phyloP scores from a whole-genome alignment of 2,888 invertebrate genomes.

The Drosophila paranaensis region DNA sequence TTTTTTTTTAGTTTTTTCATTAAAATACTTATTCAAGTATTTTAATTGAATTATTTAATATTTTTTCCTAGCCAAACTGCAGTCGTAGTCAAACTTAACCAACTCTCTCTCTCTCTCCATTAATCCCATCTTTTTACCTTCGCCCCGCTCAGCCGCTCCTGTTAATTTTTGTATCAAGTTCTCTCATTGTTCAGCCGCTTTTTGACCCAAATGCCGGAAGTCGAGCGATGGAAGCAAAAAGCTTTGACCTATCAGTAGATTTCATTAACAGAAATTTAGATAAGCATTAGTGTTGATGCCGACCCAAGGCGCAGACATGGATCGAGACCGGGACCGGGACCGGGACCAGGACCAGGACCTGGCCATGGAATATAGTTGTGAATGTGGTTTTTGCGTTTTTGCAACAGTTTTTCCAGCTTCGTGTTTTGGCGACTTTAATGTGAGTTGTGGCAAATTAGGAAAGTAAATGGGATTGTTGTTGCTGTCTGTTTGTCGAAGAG shows the following conservation, averaged over 20 bases:
- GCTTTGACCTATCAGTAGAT: conserved; percentile 62
- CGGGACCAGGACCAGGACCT: no score
- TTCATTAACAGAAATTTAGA: conserved; percentile 73
- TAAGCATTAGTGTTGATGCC: conserved; percentile 76
- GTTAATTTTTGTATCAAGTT: conserved; percentile 25
- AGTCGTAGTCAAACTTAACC: neutral
- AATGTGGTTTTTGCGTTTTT: neutral
- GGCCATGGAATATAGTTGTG: conserved; percentile 10
- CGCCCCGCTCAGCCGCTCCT: conserved; percentile 22
- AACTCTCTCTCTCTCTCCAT: neutral
- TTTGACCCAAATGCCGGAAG: conserved; percentile 52
- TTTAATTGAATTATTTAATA: no score
- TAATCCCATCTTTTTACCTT: neutral
- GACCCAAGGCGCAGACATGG: conserved; percentile 46
- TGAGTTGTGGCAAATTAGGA: conserved; percentile 15
- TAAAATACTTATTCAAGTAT: no score
- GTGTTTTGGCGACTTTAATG: conserved; percentile 43
- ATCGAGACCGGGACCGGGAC: no score
- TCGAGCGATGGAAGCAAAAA: conserved; percentile 48
- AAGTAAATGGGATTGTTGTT: neutral
- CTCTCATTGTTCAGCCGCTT: conserved; percentile 35
- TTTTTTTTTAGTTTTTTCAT: no score
- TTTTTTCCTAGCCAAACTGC: no score
- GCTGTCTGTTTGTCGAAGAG: conserved; percentile 21
- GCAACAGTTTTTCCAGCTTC: conserved; percentile 2